Percentiles rank a stretch among this genome's conserved stretches.
Evolutionary conservation across 2,113 vertebrate genomes (phyloP).

Genomic region (Ursus arctos): DNA sequence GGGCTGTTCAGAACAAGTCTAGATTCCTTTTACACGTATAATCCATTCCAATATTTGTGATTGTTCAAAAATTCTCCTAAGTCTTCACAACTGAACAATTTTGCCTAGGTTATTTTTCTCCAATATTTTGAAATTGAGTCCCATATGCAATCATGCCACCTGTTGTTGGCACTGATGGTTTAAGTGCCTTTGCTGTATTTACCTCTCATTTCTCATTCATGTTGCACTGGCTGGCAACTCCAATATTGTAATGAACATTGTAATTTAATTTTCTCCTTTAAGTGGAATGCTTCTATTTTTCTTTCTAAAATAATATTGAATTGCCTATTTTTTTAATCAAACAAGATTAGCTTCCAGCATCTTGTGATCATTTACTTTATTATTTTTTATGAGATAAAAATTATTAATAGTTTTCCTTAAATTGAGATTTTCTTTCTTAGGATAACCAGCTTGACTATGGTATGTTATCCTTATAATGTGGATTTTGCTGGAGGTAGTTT

Average conservation of each 20-base stretch:
- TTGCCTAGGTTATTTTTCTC: neutral
- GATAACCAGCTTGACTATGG: neutral
- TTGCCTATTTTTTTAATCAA: neutral
- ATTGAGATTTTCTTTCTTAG: neutral
- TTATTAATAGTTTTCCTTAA: slow-evolving; percentile 22
- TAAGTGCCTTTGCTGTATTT: neutral
- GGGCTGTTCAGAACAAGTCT: neutral
- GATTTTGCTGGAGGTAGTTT: slow-evolving; percentile 19
- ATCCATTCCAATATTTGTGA: neutral
- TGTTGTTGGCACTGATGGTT: neutral
- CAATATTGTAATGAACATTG: neutral
- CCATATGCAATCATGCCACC: neutral
- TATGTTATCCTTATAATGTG: neutral
- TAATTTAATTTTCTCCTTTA: slow-evolving; percentile 47
- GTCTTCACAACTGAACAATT: neutral
- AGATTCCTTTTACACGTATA: neutral
- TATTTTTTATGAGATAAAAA: slow-evolving; percentile 34
- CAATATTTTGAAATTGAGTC: neutral
- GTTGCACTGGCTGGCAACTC: neutral
- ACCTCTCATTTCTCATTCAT: neutral
- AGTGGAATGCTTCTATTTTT: slow-evolving; percentile 41
- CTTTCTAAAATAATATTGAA: slow-evolving; percentile 8
- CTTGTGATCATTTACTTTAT: neutral
- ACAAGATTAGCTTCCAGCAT: neutral
- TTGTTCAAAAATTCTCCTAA: neutral